phyloP scores from a whole-genome alignment of 2,797 vertebrate genomes.

The Ctenosaura bakeri region DNA sequence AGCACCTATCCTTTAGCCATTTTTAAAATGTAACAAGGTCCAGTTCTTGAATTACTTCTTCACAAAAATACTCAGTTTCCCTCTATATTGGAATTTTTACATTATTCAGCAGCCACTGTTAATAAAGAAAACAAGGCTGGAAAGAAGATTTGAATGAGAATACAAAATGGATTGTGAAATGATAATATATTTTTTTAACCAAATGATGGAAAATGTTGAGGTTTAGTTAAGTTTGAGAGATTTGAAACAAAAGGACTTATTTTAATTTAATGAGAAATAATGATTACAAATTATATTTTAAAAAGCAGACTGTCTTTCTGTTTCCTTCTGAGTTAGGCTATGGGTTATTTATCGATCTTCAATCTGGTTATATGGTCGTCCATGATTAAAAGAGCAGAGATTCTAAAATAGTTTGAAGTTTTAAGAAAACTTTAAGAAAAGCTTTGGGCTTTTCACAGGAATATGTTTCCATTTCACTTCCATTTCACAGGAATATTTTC shows the following conservation, averaged over 20 bases:
- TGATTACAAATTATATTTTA: slow-evolving; percentile 22
- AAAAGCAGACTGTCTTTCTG: background rate
- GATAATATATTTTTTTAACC: background rate
- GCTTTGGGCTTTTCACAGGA: too few relatives aligned
- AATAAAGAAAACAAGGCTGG: background rate
- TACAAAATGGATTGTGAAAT: background rate
- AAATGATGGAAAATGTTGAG: too few relatives aligned
- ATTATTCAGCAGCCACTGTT: background rate
- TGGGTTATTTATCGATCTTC: slow-evolving; percentile 61
- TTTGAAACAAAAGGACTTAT: background rate
- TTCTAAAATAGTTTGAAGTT: background rate
- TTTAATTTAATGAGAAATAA: background rate
- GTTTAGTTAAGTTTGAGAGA: background rate
- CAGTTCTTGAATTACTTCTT: background rate
- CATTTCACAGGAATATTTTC: background rate
- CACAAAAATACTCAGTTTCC: too few relatives aligned
- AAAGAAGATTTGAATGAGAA: background rate
- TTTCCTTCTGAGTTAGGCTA: slow-evolving; percentile 30
- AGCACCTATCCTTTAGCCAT: background rate
- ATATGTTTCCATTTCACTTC: too few relatives aligned
- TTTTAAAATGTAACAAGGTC: background rate
- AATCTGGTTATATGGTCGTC: slow-evolving; percentile 53
- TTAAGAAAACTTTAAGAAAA: background rate
- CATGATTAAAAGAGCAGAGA: background rate
- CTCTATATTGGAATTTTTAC: background rate